Base-by-base conservation (phyloP, 1,140 invertebrate genomes). In the Drosophila erecta region DNA sequence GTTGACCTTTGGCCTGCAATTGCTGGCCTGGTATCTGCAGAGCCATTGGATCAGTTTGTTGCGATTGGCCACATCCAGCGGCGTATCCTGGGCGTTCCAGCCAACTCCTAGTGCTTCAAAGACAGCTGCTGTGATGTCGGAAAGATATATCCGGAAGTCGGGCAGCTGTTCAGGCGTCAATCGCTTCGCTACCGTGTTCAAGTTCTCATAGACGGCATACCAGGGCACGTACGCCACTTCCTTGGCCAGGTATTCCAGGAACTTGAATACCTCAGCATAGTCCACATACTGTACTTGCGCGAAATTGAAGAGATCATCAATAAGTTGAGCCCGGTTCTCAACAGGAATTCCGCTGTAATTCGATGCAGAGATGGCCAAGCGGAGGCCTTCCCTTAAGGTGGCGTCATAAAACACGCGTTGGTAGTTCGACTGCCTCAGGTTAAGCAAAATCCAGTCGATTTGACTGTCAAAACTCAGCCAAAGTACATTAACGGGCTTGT, bases 221-320 rank as follows among this genome's bases (percentile, higher is more conserved):
- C 94, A 95, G 2, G 94, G 94, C 3, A 94, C 81, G 44, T 94
- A 94, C 2, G 95, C 93, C 0, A 66, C 72, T 67, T 95, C 95
- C 1, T 77, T 75, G 0, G 53, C 75, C 17, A 95, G 67, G 72
- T 95, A 95, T 10, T 83, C 84, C 2, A 93, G 79, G 5, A 94
- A 79, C 30, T 93, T 56, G 2, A 95, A 86, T 1, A 94, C 92
- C 1, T 93, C 70, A 0, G 75, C 67, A 43, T 95, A 95, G 17
- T 92, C 50, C 17, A 95, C 65, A 15, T 93, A 86, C 30, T 93
- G 93, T 49, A 93, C 94, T 41, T 93, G 92, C 0, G 95, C 95
- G 46, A 97, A 93, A 71, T 95, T 95, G 55, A 96, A 95, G 2
- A 95, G 93, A 91, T 97, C 96, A 76, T 97, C 95, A 2, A 97